These are phyloP conservation scores for Eleutherodactylus coqui DNA, from an alignment of 2,797 vertebrate species.

Conservation along the genomic window DNA sequence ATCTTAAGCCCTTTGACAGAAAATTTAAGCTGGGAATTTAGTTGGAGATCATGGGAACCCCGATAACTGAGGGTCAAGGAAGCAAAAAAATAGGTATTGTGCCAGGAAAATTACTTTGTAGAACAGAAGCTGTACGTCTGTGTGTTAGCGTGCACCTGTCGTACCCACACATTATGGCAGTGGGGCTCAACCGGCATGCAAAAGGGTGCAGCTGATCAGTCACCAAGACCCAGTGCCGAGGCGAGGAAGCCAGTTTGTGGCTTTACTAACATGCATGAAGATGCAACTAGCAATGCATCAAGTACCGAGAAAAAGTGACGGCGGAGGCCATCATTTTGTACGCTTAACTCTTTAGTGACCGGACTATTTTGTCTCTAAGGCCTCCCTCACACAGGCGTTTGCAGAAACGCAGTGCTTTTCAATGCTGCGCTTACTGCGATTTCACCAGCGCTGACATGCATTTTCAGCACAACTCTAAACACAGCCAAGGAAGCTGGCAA, in stretches of 20 bases:
- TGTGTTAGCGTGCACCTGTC: neutral
- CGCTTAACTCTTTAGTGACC: too few species aligned
- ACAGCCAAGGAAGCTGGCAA: too few species aligned
- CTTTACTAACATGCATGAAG: neutral
- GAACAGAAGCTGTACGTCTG: neutral
- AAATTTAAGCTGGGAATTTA: constrained; percentile 11
- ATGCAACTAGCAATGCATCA: neutral
- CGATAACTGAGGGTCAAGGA: neutral
- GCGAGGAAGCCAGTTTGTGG: neutral
- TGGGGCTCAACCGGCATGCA: neutral
- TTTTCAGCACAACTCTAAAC: too few species aligned
- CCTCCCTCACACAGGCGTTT: too few species aligned
- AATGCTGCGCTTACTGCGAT: too few species aligned
- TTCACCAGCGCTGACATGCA: too few species aligned
- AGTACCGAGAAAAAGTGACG: neutral
- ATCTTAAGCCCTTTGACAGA: constrained; percentile 9
- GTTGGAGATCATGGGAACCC: constrained; percentile 7
- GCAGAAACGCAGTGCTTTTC: too few species aligned
- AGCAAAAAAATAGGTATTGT: neutral
- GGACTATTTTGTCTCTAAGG: too few species aligned
- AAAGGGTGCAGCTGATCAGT: neutral
- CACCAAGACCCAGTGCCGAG: neutral
- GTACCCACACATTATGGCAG: neutral
- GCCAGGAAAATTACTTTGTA: neutral
- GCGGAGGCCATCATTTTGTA: neutral